phyloP scores from a whole-genome alignment of 2,113 vertebrate genomes.

The Mobula hypostoma region DNA sequence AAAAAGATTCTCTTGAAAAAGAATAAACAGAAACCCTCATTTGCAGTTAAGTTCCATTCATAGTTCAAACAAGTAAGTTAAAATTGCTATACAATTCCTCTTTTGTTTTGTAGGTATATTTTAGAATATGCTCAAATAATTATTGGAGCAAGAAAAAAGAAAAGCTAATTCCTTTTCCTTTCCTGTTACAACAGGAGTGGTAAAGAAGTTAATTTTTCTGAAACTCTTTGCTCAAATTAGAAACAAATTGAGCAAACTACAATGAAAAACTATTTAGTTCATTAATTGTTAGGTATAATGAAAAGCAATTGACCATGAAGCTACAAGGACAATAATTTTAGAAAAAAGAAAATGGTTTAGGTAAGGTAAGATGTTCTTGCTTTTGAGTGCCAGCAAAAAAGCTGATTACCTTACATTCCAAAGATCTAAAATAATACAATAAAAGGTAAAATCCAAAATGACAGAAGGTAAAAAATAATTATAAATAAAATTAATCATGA shows the following conservation, averaged over 20 bases:
- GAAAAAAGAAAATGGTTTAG: neutral
- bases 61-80: neutral
- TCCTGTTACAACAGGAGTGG: neutral
- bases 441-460: no score
- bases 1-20: neutral
- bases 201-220: neutral
- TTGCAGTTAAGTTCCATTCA: neutral
- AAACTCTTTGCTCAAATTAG: neutral
- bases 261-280: neutral
- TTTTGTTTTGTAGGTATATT: neutral
- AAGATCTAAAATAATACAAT: neutral
- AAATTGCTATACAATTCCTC: neutral
- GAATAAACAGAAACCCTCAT: neutral
- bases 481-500: neutral
- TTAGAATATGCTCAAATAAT: neutral
- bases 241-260: neutral
- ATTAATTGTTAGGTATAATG: neutral
- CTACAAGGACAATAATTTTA: neutral
- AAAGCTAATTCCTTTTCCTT: no score
- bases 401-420: no score
- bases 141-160: no score
- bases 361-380: neutral
- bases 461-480: no score
- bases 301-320: neutral
- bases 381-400: neutral